These are phyloP conservation scores for Dendrophyllia cribrosa DNA, from an alignment of 64 coral and sea anemone genomes.

Conservation along the genomic window DNA sequence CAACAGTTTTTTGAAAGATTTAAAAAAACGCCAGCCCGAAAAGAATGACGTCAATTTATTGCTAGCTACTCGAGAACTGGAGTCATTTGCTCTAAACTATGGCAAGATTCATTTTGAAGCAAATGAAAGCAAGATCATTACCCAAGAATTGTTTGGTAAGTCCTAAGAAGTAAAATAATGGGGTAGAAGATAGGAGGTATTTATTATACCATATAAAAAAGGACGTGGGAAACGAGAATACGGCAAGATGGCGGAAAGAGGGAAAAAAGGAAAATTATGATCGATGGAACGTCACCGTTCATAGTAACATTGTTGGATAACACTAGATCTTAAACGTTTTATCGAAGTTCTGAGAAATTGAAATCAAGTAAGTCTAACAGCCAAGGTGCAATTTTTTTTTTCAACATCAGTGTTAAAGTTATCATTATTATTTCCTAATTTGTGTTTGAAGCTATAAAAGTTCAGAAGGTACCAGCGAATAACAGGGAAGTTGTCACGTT, in stretches of 20 bases:
- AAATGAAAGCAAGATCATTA: not conserved
- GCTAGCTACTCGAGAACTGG: not conserved
- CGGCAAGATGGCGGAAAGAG: too few relatives aligned
- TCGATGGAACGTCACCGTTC: too few relatives aligned
- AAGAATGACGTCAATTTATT: not conserved
- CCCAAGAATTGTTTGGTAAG: not conserved
- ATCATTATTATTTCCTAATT: not conserved
- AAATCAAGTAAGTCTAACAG: too few relatives aligned
- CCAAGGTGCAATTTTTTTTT: too few relatives aligned
- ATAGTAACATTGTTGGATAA: too few relatives aligned
- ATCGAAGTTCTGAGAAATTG: too few relatives aligned
- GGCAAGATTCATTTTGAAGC: not conserved
- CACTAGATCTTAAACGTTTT: too few relatives aligned
- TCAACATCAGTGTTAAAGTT: too few relatives aligned
- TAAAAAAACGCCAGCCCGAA: not conserved
- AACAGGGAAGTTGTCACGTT: not conserved
- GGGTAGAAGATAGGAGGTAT: too few relatives aligned
- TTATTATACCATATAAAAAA: too few relatives aligned
- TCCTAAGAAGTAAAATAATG: too few relatives aligned
- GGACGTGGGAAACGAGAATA: not conserved
- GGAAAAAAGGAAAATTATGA: too few relatives aligned
- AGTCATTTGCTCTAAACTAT: slow-evolving; percentile 2
- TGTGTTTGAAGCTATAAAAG: not conserved
- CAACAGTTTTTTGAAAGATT: not conserved
- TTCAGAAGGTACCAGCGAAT: not conserved